These are phyloP conservation scores for Tachysurus vachellii DNA, from an alignment of 2,113 vertebrate species.

Conservation along the genomic window DNA sequence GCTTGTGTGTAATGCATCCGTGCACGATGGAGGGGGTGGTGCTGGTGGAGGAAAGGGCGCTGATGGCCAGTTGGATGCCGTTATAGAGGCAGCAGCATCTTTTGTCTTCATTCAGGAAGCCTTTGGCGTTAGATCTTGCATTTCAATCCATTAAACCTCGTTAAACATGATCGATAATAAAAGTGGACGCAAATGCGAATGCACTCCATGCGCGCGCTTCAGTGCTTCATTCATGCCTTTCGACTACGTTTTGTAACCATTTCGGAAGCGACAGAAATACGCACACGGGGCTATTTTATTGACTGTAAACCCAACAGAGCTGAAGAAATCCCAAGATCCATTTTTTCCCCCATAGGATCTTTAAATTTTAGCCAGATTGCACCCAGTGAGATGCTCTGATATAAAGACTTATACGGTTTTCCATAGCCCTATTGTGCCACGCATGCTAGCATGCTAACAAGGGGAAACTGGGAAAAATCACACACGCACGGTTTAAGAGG, in stretches of 20 bases:
- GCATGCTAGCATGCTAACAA: neutral
- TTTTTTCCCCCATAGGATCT: neutral
- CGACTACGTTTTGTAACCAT: neutral
- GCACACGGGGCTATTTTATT: neutral
- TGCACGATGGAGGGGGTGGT: neutral
- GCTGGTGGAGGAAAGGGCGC: conserved; percentile 27
- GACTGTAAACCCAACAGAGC: neutral
- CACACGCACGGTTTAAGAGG: neutral
- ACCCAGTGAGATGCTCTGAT: neutral
- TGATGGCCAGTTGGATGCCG: conserved; percentile 37
- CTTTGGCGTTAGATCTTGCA: neutral
- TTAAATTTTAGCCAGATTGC: neutral
- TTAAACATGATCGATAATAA: neutral
- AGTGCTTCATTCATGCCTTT: neutral
- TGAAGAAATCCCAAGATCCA: neutral
- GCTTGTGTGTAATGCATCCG: neutral
- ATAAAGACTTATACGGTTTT: neutral
- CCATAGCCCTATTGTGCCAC: neutral
- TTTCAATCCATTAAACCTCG: neutral
- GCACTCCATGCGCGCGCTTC: neutral
- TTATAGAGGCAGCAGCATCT: conserved; percentile 63
- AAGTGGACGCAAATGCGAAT: neutral
- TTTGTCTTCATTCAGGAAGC: conserved; percentile 66
- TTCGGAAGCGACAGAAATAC: neutral
- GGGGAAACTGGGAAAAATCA: neutral